A percentile compares a stretch with the other conserved stretches of the same genome.
Evolutionary conservation across 2,113 vertebrate genomes (phyloP).

Genomic region (Vulpes lagopus): DNA sequence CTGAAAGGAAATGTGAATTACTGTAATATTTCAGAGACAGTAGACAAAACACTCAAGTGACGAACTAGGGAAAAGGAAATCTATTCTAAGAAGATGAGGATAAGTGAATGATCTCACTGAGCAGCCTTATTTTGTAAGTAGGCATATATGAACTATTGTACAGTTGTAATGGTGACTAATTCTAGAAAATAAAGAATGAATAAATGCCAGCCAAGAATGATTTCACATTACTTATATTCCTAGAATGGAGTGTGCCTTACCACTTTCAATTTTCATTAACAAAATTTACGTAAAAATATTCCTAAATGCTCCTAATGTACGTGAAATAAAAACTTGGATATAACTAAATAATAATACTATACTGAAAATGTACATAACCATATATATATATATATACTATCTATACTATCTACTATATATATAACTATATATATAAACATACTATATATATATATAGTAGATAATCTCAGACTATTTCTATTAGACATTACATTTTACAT

Average conservation of each 20-base stretch:
- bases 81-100: neutral
- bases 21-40: neutral
- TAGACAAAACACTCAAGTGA: constrained; percentile 18
- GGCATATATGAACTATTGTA: neutral
- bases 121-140: neutral
- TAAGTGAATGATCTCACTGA: neutral
- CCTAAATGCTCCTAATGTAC: neutral
- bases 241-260: neutral
- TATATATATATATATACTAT: neutral
- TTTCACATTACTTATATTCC: neutral
- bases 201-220: neutral
- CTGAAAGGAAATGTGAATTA: constrained; percentile 31
- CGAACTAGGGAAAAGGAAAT: neutral
- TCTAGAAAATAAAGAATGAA: constrained; percentile 1
- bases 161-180: neutral
- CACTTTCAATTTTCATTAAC: neutral
- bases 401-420: too few species aligned
- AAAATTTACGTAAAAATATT: neutral
- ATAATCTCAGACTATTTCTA: neutral
- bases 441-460: neutral
- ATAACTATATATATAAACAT: too few species aligned
- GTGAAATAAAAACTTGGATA: neutral
- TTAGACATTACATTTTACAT: neutral
- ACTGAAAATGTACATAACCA: neutral
- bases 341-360: neutral